These are phyloP conservation scores for Euphonia xanthogaster DNA, from an alignment of 2,797 vertebrate species.

Conservation along the genomic window DNA sequence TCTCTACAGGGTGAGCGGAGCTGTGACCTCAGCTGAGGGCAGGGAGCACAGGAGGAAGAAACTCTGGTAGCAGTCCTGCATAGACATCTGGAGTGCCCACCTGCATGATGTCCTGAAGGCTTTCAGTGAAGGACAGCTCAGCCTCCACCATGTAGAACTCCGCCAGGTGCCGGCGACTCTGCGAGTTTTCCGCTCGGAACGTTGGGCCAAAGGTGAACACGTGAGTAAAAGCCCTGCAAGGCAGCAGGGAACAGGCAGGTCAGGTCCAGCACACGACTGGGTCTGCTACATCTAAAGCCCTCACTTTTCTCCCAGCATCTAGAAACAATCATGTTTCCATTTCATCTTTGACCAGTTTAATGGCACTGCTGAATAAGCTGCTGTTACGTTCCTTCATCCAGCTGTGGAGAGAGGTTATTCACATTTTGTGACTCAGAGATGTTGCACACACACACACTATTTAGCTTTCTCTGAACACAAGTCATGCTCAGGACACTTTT, in stretches of 20 bases:
- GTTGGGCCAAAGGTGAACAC: constrained; percentile 94
- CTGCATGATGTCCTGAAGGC: constrained; percentile 88
- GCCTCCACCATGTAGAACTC: constrained; percentile 99
- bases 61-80: neutral
- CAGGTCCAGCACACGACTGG: neutral
- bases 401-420: neutral
- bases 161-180: constrained; percentile 91
- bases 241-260: neutral
- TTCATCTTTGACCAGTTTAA: neutral
- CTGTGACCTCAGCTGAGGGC: neutral
- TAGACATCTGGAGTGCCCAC: constrained; percentile 61
- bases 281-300: neutral
- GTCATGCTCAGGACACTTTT: neutral
- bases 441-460: neutral
- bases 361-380: neutral
- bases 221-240: constrained; percentile 85
- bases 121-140: constrained; percentile 89
- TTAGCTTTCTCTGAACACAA: neutral
- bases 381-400: neutral
- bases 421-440: neutral
- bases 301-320: neutral
- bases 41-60: neutral
- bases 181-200: constrained; percentile 94
- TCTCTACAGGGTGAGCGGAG: neutral
- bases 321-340: neutral